Percentiles rank a stretch among this genome's conserved stretches.
Conservation (phyloP, 2,888 invertebrate genomes). For the Hirtodrosophila duncani region DNA sequence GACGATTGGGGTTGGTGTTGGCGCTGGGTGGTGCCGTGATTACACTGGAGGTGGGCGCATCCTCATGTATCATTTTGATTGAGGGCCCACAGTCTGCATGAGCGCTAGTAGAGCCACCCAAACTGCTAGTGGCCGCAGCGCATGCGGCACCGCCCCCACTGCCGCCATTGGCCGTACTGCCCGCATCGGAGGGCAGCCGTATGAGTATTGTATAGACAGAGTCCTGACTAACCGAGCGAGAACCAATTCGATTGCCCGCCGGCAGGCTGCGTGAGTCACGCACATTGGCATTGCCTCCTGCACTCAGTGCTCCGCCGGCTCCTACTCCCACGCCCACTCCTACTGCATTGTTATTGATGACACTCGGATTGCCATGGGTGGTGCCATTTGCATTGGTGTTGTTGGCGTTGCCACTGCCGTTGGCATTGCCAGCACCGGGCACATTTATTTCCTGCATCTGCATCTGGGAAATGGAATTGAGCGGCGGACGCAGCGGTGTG, state of each 20-base stretch:
- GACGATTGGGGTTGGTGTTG: constrained; percentile 78
- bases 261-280: constrained; percentile 84
- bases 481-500: constrained; percentile 79
- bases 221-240: constrained; percentile 84
- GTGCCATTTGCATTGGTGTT: constrained; percentile 2
- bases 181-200: constrained; percentile 84
- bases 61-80: constrained; percentile 93
- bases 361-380: constrained; percentile 15
- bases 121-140: no score
- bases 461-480: constrained; percentile 75
- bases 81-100: constrained; percentile 82
- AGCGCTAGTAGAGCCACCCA: not conserved
- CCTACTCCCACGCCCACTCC: no score
- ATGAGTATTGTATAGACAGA: constrained; percentile 96
- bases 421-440: constrained; percentile 25
- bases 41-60: constrained; percentile 75
- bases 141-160: no score
- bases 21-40: constrained; percentile 10
- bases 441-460: constrained; percentile 77
- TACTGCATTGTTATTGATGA: constrained; percentile 11
- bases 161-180: constrained; percentile 70
- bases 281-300: constrained; percentile 52
- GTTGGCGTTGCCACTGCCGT: constrained; percentile 8
- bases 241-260: constrained; percentile 80
- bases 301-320: constrained; percentile 11